phyloP scores from a whole-genome alignment of 2,888 invertebrate species.

The Arrhopalites spinosus region DNA sequence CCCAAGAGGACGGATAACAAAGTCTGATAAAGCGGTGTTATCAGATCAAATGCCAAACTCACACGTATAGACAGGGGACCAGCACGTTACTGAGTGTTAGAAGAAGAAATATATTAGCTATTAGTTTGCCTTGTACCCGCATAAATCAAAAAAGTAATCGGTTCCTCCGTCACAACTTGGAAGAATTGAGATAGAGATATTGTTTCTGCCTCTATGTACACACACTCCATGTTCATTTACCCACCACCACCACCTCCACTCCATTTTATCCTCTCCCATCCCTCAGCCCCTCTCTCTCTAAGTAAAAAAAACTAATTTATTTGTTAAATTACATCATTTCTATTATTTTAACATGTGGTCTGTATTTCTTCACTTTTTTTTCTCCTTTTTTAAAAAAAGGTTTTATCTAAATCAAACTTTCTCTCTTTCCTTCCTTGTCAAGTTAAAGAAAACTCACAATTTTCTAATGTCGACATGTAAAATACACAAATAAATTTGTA shows the following conservation, averaged over 20 bases:
- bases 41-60: slow-evolving; percentile 34
- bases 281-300: neutral
- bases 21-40: slow-evolving; percentile 19
- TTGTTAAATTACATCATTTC: slow-evolving; percentile 24
- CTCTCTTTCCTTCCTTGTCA: too few relatives aligned
- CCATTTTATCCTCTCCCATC: slow-evolving; percentile 20
- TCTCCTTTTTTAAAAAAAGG: neutral
- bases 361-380: neutral
- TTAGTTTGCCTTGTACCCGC: slow-evolving; percentile 31
- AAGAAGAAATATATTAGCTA: slow-evolving; percentile 34
- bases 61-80: slow-evolving; percentile 24
- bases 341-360: slow-evolving; percentile 1
- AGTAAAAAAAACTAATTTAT: slow-evolving; percentile 18
- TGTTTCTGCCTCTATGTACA: neutral
- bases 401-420: too few relatives aligned
- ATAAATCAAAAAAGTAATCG: slow-evolving; percentile 35
- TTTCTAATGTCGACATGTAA: too few relatives aligned
- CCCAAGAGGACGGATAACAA: slow-evolving; percentile 21
- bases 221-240: neutral
- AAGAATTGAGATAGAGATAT: slow-evolving; percentile 24
- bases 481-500: too few relatives aligned
- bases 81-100: slow-evolving; percentile 22
- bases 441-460: too few relatives aligned
- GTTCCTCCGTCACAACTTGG: slow-evolving; percentile 24
- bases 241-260: slow-evolving; percentile 6